phyloP scores from a whole-genome alignment of 2,888 invertebrate genomes.

The Acronicta psi region DNA sequence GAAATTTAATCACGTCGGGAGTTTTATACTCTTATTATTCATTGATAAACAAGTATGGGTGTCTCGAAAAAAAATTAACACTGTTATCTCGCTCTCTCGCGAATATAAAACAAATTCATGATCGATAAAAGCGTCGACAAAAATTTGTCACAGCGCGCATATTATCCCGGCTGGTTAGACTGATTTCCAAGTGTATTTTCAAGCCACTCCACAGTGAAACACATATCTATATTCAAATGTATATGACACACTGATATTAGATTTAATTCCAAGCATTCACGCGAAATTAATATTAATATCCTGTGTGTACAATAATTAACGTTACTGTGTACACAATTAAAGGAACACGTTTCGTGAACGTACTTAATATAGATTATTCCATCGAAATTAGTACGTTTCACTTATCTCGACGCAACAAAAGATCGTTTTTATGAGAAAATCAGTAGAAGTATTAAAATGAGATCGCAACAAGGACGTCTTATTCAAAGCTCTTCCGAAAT shows the following conservation, averaged over 20 bases:
- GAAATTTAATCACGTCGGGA: too few species aligned
- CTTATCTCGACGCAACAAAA: slow-evolving; percentile 43
- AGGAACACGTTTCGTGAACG: slow-evolving; percentile 28
- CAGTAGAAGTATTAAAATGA: slow-evolving; percentile 68
- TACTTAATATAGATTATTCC: slow-evolving; percentile 17
- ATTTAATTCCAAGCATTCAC: slow-evolving; percentile 30
- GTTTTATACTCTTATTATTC: too few species aligned
- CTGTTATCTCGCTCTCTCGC: too few species aligned
- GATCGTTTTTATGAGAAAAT: slow-evolving; percentile 66
- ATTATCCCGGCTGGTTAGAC: too few species aligned
- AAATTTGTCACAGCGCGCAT: too few species aligned
- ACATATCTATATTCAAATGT: background rate
- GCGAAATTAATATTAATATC: slow-evolving; percentile 53
- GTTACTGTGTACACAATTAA: slow-evolving; percentile 29
- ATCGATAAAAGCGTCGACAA: too few species aligned
- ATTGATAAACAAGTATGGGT: too few species aligned
- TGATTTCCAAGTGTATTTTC: background rate
- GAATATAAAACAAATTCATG: too few species aligned
- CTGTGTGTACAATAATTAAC: slow-evolving; percentile 39
- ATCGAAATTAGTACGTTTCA: slow-evolving; percentile 17
- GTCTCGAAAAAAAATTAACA: too few species aligned
- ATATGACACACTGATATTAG: slow-evolving; percentile 12
- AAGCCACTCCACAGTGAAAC: background rate
- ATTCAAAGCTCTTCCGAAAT: slow-evolving; percentile 66
- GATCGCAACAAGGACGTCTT: slow-evolving; percentile 57